A percentile compares a stretch with the other conserved stretches of the same genome.
Evolutionary conservation across 2,797 vertebrate genomes (phyloP).

Genomic region (Mionectes olivaceus): DNA sequence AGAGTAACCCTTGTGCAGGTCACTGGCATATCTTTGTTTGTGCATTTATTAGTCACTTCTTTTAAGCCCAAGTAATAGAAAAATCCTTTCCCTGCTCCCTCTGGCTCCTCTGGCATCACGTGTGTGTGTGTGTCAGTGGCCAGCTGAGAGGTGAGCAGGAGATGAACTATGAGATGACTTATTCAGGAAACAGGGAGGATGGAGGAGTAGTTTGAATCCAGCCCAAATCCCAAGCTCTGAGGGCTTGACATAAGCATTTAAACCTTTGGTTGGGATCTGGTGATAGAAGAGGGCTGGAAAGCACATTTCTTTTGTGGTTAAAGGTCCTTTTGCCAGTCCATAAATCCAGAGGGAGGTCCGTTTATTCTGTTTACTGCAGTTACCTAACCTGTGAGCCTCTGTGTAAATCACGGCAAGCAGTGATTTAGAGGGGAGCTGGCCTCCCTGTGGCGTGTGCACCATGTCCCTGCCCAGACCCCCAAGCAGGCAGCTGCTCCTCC

Average conservation of each 20-base stretch:
- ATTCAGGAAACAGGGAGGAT: not conserved
- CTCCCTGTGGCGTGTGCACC: constrained; percentile 23
- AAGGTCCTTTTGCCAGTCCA: constrained; percentile 75
- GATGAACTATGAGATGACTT: not conserved
- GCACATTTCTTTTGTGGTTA: constrained; percentile 64
- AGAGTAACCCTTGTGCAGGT: not conserved
- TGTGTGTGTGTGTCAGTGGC: not conserved
- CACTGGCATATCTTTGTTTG: not conserved
- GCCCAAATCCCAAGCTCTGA: constrained; percentile 4
- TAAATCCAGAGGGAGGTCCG: constrained; percentile 76
- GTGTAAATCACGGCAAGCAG: constrained; percentile 72
- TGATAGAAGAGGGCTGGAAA: constrained; percentile 45
- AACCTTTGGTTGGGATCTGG: constrained; percentile 53
- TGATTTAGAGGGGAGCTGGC: constrained; percentile 68
- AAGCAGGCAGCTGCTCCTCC: constrained; percentile 26
- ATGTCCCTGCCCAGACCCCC: constrained; percentile 42
- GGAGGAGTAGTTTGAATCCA: constrained; percentile 10
- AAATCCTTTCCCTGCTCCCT: not conserved
- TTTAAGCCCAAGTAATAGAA: not conserved
- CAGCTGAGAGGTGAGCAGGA: not conserved
- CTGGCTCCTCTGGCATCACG: not conserved
- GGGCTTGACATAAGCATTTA: constrained; percentile 57
- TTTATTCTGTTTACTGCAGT: constrained; percentile 82
- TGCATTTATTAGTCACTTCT: not conserved
- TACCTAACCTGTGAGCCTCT: constrained; percentile 73